Conservation (phyloP, 2,888 invertebrate species). For the Oxystoma pomonae region DNA sequence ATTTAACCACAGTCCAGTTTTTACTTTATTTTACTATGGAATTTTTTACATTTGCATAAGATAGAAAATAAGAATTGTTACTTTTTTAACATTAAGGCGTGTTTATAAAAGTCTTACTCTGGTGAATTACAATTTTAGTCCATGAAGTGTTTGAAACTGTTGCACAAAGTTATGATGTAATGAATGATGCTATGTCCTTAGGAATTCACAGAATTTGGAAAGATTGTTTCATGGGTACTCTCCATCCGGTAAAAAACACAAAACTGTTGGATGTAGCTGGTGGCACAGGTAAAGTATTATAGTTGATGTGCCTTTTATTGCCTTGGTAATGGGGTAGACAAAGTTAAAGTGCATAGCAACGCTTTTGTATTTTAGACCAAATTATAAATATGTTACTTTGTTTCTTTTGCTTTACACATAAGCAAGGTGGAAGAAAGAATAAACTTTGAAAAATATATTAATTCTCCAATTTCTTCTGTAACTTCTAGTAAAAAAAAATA, state of each 20-base stretch:
- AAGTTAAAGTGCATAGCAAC: too few relatives aligned
- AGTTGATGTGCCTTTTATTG: conserved; percentile 2
- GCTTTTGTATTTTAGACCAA: too few relatives aligned
- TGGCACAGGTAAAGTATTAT: conserved; percentile 95
- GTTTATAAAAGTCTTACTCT: conserved; percentile 2
- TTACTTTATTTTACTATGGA: too few relatives aligned
- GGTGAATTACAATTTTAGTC: conserved; percentile 53
- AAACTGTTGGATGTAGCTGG: conserved; percentile 92
- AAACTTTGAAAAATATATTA: too few relatives aligned
- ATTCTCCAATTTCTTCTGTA: too few relatives aligned
- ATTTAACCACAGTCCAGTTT: neutral
- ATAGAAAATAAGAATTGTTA: neutral
- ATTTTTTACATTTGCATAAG: too few relatives aligned
- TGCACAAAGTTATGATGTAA: conserved; percentile 88
- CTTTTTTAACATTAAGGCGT: neutral
- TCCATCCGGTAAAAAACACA: conserved; percentile 73
- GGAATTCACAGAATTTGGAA: conserved; percentile 98
- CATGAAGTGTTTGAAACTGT: conserved; percentile 93
- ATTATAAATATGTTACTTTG: too few relatives aligned
- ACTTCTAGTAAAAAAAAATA: neutral
- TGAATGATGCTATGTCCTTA: conserved; percentile 98
- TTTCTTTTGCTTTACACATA: neutral
- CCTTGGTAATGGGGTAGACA: conserved; percentile 1
- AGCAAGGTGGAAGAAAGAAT: neutral
- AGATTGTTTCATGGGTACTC: conserved; percentile 78